Base-by-base conservation (phyloP, 2,113 vertebrate species). In the Hyperoodon ampullatus region DNA sequence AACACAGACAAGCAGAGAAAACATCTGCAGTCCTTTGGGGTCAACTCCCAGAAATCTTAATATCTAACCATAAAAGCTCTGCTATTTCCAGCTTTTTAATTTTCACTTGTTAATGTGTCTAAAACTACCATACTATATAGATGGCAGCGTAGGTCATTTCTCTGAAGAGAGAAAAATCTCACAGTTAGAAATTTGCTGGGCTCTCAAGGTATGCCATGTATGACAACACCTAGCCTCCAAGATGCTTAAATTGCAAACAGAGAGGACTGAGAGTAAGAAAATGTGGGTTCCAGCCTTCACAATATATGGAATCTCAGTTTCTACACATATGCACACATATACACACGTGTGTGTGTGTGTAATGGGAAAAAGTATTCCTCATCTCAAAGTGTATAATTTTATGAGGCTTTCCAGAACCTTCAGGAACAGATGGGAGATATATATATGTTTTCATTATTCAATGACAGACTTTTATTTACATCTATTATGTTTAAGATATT, bases 51-150 rank as follows among this genome's bases (percentile, higher is more conserved):
- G 35, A 92, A 95, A 92, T 80, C 33, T 95, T 90, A 58, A 74
- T 58, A 92, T 75, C 65, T 39, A 96, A 70, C 12, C 19, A 84
- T 61, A 71, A 60, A 94, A 60, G 16, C 6, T 66, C 90, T 66
- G 21, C 65, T 93, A 60, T 84, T 90, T 75, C 63, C 35, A 44
- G 60, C 26, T 77, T 96, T 42, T 81, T 44, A 91, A 90, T 92
- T 93, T 95, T 93, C 39, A 86, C 82, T 97, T 97, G 55, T 72
- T 85, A 93, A 85, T 88, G 39, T 96, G 44, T 63, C 82, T 90
- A 44, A 83, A 74, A 53, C 61, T 63, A 70, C 24, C 9, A 74
- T 5, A 63, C 26, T 18, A 90, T 18, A 90, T 88, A 90, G 66
- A 85, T 55, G 15, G 12, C 35, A 93, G 19, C 8, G 81, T 81